Evolutionary conservation across 2,113 vertebrate genomes (phyloP).

Genomic region (Leptobrachium leishanense): DNA sequence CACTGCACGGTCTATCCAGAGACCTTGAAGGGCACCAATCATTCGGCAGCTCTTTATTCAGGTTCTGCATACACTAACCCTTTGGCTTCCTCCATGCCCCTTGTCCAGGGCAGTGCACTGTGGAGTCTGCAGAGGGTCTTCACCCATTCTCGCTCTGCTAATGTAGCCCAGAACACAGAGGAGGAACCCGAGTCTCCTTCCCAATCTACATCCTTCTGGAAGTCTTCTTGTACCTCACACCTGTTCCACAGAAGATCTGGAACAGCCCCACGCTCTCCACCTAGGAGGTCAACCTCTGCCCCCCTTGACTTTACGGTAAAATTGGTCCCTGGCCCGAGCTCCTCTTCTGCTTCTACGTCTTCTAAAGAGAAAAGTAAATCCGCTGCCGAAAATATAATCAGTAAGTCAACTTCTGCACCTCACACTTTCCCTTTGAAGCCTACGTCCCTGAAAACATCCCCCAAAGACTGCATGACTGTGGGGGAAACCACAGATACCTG

Average conservation of each 20-base stretch:
- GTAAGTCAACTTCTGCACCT: conserved; percentile 22
- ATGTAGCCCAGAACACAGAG: conserved; percentile 25
- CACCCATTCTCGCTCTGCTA: conserved; percentile 26
- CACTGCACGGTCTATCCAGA: neutral
- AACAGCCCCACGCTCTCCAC: neutral
- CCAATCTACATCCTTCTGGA: conserved; percentile 19
- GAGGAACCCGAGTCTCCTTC: conserved; percentile 3
- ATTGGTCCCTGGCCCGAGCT: neutral
- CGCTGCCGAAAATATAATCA: neutral
- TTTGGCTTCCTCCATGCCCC: conserved; percentile 15
- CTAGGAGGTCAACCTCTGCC: conserved; percentile 2
- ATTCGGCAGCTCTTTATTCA: neutral
- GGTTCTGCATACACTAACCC: neutral
- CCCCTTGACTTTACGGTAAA: neutral
- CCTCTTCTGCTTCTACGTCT: neutral
- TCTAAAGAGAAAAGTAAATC: neutral
- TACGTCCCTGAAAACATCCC: neutral
- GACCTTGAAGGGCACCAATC: neutral
- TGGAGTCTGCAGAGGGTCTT: conserved; percentile 40
- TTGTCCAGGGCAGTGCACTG: conserved; percentile 40
- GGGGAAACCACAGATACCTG: neutral
- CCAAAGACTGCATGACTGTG: neutral
- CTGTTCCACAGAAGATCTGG: conserved; percentile 12
- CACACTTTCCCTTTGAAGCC: conserved; percentile 16
- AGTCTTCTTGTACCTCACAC: conserved; percentile 3